phyloP scores from a whole-genome alignment of 2,888 invertebrate species.

The Drepanosiphum platanoidis region DNA sequence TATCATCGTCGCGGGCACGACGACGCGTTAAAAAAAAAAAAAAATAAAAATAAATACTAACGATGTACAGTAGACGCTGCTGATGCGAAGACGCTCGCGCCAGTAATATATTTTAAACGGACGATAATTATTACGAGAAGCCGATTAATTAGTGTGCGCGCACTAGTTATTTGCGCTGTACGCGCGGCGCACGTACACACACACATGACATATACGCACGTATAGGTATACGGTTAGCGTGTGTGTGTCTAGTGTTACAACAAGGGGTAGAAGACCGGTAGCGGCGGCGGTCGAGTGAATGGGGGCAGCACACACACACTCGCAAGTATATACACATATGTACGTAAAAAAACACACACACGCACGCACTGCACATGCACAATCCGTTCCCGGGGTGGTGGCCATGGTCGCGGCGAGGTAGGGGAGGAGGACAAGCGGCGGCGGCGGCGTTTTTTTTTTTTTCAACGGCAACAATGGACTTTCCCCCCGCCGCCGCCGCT shows the following conservation, averaged over 20 bases:
- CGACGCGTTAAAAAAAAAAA: no score
- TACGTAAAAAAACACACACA: neutral
- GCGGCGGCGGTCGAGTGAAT: constrained; percentile 36
- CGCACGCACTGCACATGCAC: neutral
- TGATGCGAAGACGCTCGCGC: no score
- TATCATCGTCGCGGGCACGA: no score
- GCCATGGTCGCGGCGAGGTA: neutral
- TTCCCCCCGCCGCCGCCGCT: neutral
- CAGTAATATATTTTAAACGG: constrained; percentile 23
- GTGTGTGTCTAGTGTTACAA: constrained; percentile 59
- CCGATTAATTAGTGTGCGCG: constrained; percentile 17
- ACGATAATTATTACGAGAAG: neutral
- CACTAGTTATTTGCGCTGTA: neutral
- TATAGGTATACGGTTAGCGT: neutral
- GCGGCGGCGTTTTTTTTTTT: constrained; percentile 29
- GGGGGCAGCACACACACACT: constrained; percentile 14
- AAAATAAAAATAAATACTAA: no score
- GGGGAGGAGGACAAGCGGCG: constrained; percentile 3
- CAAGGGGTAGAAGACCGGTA: constrained; percentile 62
- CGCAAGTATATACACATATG: neutral
- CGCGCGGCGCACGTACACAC: neutral
- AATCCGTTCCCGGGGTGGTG: constrained; percentile 19
- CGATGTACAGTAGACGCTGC: no score
- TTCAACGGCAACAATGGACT: constrained; percentile 56
- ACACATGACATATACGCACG: neutral